Evolutionary conservation across 1,140 invertebrate genomes (phyloP).

Genomic region (Drosophila virilis): DNA sequence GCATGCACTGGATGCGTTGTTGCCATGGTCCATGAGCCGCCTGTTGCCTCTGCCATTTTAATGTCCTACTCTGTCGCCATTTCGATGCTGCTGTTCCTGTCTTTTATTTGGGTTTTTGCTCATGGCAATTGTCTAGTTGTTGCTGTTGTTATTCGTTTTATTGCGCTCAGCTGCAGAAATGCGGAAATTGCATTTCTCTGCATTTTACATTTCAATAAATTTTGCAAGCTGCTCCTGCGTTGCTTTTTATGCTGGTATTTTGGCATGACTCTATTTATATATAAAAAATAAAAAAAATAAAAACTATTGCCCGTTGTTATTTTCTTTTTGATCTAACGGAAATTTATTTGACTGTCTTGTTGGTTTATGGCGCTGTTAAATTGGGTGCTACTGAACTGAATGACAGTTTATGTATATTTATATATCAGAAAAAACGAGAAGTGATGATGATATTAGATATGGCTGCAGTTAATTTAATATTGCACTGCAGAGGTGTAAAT

Average conservation of each 20-base stretch:
- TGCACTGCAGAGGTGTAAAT: slow-evolving; percentile 14
- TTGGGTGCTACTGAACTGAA: slow-evolving; percentile 17
- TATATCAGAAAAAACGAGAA: slow-evolving; percentile 14
- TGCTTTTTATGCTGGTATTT: slow-evolving; percentile 59
- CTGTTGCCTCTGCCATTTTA: slow-evolving; percentile 64
- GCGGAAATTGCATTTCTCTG: slow-evolving; percentile 80
- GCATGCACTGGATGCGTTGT: neutral
- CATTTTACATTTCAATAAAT: slow-evolving; percentile 79
- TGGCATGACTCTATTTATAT: slow-evolving; percentile 65
- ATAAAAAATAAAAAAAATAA: slow-evolving; percentile 34
- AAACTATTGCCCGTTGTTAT: slow-evolving; percentile 24
- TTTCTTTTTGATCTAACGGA: slow-evolving; percentile 19
- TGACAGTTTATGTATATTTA: neutral
- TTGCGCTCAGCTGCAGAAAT: slow-evolving; percentile 46
- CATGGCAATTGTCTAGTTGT: slow-evolving; percentile 54
- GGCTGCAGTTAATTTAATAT: slow-evolving; percentile 10
- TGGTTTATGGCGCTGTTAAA: slow-evolving; percentile 57
- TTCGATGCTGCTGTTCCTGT: slow-evolving; percentile 11
- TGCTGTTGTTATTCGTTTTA: slow-evolving; percentile 43
- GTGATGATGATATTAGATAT: slow-evolving; percentile 40
- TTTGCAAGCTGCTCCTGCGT: slow-evolving; percentile 39
- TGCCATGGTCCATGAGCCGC: slow-evolving; percentile 16
- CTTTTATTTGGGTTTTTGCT: slow-evolving; percentile 51
- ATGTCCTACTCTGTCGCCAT: slow-evolving; percentile 49
- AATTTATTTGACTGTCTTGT: slow-evolving; percentile 49